Evolutionary conservation across 2,113 vertebrate species (phyloP).

Genomic region (Manacus vitellinus): DNA sequence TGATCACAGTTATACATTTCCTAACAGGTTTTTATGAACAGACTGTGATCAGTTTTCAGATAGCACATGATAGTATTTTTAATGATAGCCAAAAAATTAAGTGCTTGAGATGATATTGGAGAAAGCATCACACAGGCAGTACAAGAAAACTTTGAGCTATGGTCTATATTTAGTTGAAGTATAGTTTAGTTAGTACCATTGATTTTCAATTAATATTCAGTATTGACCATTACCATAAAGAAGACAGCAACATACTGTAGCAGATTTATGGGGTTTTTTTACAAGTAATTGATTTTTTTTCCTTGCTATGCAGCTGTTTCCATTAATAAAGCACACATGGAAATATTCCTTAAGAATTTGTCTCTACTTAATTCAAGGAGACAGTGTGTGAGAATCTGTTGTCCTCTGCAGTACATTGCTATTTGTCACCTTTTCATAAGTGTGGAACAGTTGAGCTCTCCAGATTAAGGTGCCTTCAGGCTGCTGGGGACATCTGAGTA

Average conservation of each 20-base stretch:
- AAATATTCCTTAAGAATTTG: neutral
- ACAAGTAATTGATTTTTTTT: neutral
- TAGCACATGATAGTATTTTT: neutral
- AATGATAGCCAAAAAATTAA: conserved; percentile 43
- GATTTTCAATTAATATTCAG: conserved; percentile 44
- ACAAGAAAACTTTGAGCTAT: neutral
- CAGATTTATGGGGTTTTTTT: neutral
- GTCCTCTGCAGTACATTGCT: neutral
- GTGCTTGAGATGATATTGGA: neutral
- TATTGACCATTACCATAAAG: neutral
- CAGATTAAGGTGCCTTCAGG: neutral
- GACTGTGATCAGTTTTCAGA: neutral
- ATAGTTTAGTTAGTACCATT: neutral
- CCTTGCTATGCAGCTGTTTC: neutral
- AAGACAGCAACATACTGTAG: neutral
- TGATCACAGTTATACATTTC: neutral
- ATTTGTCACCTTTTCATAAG: neutral
- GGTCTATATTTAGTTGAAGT: neutral
- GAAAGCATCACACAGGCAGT: neutral
- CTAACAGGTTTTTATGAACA: neutral
- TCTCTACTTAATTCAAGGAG: neutral
- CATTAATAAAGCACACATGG: neutral
- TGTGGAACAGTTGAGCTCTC: neutral
- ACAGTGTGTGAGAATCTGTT: neutral
- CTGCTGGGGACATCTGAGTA: neutral